Evolutionary conservation across 35 echinoderm and acorn worm genomes (phyloP).

Genomic region (Strongylocentrotus purpuratus): DNA sequence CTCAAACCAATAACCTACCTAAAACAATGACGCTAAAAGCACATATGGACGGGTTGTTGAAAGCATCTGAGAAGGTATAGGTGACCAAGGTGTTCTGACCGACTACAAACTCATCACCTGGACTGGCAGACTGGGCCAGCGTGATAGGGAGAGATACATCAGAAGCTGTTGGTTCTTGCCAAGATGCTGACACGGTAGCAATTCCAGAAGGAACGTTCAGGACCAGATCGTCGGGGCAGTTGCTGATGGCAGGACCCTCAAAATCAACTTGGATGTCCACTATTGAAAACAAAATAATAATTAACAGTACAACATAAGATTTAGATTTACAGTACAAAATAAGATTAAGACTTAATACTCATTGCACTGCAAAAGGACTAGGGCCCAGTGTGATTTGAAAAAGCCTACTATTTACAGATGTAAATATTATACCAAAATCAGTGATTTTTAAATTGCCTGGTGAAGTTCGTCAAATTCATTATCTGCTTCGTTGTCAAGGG

Average conservation of each 20-base stretch:
- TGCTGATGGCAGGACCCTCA: constrained; percentile 55
- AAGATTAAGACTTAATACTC: too few species aligned
- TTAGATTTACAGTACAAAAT: too few species aligned
- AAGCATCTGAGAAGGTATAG: constrained; percentile 47
- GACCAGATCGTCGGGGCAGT: constrained; percentile 57
- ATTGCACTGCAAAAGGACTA: too few species aligned
- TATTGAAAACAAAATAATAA: neutral
- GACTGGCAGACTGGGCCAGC: constrained; percentile 27
- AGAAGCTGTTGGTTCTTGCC: constrained; percentile 73
- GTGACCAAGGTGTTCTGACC: constrained; percentile 51
- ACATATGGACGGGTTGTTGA: constrained; percentile 58
- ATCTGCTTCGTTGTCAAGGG: too few species aligned
- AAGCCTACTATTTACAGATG: too few species aligned
- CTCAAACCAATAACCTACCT: neutral
- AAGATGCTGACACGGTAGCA: constrained; percentile 14
- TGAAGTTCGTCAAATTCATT: too few species aligned
- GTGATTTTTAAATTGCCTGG: too few species aligned
- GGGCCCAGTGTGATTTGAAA: too few species aligned
- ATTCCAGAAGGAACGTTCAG: neutral
- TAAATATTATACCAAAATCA: too few species aligned
- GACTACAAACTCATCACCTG: constrained; percentile 55
- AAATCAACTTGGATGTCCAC: neutral
- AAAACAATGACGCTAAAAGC: constrained; percentile 53
- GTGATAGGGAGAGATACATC: constrained; percentile 52
- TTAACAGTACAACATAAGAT: too few species aligned